phyloP scores from a whole-genome alignment of 2,888 invertebrate genomes.

The Diarsia dahlii region DNA sequence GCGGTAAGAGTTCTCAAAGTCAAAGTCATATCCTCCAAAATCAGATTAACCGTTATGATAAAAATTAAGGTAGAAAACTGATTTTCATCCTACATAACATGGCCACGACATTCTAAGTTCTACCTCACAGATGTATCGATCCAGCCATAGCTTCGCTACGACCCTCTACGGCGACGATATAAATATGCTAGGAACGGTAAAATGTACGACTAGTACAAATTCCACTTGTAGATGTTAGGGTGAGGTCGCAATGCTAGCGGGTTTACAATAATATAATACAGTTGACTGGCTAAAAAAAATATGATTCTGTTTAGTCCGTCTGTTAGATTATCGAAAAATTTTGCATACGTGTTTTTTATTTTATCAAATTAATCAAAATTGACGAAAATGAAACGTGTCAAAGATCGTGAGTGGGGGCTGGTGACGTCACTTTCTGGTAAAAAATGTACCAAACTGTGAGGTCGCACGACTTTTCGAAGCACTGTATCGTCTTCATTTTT shows the following conservation, averaged over 20 bases:
- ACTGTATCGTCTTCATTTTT: no score
- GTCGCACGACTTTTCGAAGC: no score
- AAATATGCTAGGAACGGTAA: constrained; percentile 48
- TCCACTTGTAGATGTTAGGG: constrained; percentile 50
- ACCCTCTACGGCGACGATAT: constrained; percentile 28
- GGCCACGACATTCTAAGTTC: background rate
- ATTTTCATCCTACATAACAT: background rate
- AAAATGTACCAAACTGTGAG: no score
- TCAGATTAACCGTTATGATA: background rate
- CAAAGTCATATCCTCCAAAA: background rate
- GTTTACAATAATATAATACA: no score
- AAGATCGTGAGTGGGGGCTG: no score
- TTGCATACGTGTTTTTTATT: no score
- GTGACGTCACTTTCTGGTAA: no score
- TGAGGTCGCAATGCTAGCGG: constrained; percentile 29
- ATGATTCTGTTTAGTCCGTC: no score
- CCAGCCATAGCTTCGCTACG: background rate
- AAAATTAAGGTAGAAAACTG: background rate
- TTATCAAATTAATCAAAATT: no score
- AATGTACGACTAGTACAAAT: constrained; percentile 57
- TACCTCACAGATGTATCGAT: constrained; percentile 28
- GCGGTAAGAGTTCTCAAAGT: background rate
- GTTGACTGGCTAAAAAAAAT: no score
- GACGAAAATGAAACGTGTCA: no score
- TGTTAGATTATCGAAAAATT: no score